phyloP scores from a whole-genome alignment of 2,113 vertebrate species.

The Dicaeum eximium region DNA sequence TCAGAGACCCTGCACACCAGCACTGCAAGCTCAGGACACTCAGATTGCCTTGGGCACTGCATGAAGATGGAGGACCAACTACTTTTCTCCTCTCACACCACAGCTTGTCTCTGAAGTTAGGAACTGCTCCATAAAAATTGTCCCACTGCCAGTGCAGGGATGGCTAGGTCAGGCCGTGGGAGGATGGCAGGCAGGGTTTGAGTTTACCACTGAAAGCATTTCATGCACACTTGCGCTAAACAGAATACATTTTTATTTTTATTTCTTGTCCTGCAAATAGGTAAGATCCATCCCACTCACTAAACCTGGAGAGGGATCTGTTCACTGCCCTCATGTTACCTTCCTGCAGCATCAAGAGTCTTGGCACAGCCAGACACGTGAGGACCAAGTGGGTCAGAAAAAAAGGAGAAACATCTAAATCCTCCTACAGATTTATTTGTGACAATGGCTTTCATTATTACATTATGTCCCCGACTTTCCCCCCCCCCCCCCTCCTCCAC shows the following conservation, averaged over 20 bases:
- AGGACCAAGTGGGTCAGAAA: slow-evolving; percentile 29
- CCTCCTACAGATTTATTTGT: not conserved
- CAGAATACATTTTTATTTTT: not conserved
- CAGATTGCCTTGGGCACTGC: not conserved
- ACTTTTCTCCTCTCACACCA: not conserved
- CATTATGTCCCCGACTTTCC: not conserved
- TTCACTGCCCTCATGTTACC: not conserved
- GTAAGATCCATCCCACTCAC: not conserved
- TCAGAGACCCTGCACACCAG: rapidly evolving
- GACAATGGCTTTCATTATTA: slow-evolving; percentile 59
- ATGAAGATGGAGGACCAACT: not conserved
- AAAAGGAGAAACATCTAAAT: slow-evolving; percentile 15
- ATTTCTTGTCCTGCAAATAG: not conserved
- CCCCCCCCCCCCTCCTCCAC: not conserved
- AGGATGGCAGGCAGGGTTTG: not conserved
- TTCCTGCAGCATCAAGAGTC: not conserved
- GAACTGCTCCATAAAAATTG: not conserved
- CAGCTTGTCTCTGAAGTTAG: not conserved
- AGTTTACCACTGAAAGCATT: not conserved
- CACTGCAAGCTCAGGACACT: not conserved
- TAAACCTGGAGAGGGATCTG: not conserved
- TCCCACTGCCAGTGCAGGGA: not conserved
- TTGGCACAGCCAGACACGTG: not conserved
- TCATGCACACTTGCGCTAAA: not conserved
- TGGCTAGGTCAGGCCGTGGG: not conserved